Evolutionary conservation across 1,140 invertebrate genomes (phyloP), one percentile per base, ranked within the genome.

Genomic region (Lepidostoma basale): DNA sequence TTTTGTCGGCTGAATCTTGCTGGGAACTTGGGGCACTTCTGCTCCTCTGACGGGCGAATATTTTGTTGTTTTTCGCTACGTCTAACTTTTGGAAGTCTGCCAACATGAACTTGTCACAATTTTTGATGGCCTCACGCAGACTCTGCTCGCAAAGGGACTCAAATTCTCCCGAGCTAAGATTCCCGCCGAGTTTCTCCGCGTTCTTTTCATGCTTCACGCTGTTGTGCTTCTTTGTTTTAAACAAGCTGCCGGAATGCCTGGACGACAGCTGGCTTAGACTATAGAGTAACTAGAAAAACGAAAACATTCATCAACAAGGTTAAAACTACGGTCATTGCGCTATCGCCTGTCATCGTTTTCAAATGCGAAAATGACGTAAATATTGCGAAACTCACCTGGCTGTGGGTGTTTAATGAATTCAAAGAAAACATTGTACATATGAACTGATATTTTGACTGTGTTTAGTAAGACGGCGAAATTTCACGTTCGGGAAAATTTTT

Each of bases 351-450:
- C 59, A 45, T 62, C 26, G 59, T 45, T 28, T 62, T 18, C 23
- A 14, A 59, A 59, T 40, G 23, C 22, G 12, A 54, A 54, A 40
- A 39, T 59, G 30, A 39, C 54, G 36, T 40, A 39, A 59, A 39
- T 49, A 18, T 67, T 54, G 44, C 18, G 45, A 45, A 56, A 44
- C 64, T 75, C 74, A 79, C 81, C 80, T 82, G 81, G 74, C 82
- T 83, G 77, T 81, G 82, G 45, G 77, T 80, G 73, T 82, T 83
- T 74, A 82, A 74, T 73, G 81, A 80, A 76, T 83, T 81, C 79
- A 83, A 69, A 80, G 81, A 82, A 77, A 83, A 82, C 81, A 83
- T 83, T 77, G 79, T 83, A 80, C 81, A 82, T 83, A 39, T 14
- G 62, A 54, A 42, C 23, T 49, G 16, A 23, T 65, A 52, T 65